A percentile compares a stretch with the other conserved stretches of the same genome.
Evolutionary conservation across 2,113 vertebrate genomes (phyloP).

Genomic region (Eclectus roratus): DNA sequence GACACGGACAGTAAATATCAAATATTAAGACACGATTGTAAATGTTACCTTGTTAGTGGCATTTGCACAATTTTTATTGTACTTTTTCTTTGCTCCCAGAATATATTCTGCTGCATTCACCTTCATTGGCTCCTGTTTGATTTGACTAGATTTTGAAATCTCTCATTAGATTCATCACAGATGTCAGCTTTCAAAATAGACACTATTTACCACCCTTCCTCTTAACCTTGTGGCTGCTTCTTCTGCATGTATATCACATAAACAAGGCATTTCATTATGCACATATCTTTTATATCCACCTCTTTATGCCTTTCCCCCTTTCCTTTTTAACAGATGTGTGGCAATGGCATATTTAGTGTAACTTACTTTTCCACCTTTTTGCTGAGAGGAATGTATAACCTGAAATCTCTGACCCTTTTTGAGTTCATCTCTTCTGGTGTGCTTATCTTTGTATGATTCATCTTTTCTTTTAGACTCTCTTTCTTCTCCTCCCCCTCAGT

Average conservation of each 20-base stretch:
- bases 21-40: constrained; percentile 7
- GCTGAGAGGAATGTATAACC: neutral
- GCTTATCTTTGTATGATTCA: neutral
- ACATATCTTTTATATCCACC: neutral
- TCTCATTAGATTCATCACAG: neutral
- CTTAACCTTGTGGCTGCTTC: neutral
- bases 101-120: neutral
- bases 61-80: constrained; percentile 60
- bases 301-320: neutral
- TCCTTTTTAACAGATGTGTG: neutral
- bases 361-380: neutral
- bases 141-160: neutral
- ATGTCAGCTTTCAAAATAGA: neutral
- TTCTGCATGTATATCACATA: neutral
- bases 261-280: neutral
- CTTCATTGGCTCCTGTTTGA: neutral
- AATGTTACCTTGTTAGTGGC: constrained; percentile 56
- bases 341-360: neutral
- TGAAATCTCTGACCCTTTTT: neutral
- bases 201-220: neutral
- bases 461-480: neutral
- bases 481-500: neutral
- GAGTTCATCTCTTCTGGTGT: neutral
- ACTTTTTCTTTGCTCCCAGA: neutral
- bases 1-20: constrained; percentile 28